Conservation (phyloP, 2,797 vertebrate genomes). For the Linurgus olivaceus region DNA sequence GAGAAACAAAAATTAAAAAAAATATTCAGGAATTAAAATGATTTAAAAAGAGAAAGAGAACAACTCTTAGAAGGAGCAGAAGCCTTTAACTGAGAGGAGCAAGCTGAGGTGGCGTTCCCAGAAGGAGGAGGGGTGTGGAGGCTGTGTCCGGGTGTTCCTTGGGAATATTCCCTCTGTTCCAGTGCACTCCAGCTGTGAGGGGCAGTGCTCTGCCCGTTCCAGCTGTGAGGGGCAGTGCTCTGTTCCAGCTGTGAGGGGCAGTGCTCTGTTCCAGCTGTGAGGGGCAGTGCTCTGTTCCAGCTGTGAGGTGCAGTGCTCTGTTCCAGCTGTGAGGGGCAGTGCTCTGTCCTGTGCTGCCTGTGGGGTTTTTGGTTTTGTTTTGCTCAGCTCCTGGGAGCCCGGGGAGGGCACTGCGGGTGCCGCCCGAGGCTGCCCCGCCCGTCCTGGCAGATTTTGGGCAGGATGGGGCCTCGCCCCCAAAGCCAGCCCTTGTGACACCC, state of each 20-base stretch:
- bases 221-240: too few relatives aligned
- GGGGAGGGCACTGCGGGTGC: conserved; percentile 56
- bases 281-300: too few relatives aligned
- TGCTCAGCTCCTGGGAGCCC: conserved; percentile 68
- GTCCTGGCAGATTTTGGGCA: not conserved
- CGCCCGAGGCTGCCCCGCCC: not conserved
- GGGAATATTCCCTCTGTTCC: conserved; percentile 39
- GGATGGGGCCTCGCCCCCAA: not conserved
- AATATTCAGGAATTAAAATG: conserved; percentile 66
- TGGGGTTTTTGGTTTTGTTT: conserved; percentile 40
- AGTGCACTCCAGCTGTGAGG: not conserved
- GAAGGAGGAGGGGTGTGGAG: conserved; percentile 1
- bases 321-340: not conserved
- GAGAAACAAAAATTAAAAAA: not conserved
- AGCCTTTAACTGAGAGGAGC: conserved; percentile 71
- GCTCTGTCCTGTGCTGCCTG: conserved; percentile 73
- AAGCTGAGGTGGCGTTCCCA: conserved; percentile 67
- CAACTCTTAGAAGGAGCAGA: conserved; percentile 67
- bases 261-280: too few relatives aligned
- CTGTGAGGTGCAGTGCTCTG: too few relatives aligned
- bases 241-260: too few relatives aligned
- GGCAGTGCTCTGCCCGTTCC: too few relatives aligned
- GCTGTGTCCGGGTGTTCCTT: not conserved
- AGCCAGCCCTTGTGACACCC: accelerated
- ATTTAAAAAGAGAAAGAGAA: conserved; percentile 10